Evolutionary conservation across 2,797 vertebrate species (phyloP).

Genomic region (Apogon hyalosoma): DNA sequence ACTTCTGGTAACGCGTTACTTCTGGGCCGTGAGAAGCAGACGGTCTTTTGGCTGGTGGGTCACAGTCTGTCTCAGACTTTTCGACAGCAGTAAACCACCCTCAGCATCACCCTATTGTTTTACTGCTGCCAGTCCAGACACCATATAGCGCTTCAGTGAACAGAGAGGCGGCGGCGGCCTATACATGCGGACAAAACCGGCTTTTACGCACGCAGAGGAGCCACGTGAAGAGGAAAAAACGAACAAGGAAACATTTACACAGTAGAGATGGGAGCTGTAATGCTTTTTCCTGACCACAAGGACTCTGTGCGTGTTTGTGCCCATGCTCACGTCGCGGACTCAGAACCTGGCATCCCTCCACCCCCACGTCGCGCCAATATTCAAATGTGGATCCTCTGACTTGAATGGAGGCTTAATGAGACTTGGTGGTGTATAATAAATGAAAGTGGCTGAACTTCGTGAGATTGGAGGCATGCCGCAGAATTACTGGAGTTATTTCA

Average conservation of each 20-base stretch:
- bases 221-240: not conserved
- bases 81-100: slow-evolving; percentile 70
- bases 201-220: slow-evolving; percentile 31
- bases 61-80: slow-evolving; percentile 66
- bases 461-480: slow-evolving; percentile 42
- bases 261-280: slow-evolving; percentile 8
- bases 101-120: slow-evolving; percentile 72
- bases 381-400: slow-evolving; percentile 66
- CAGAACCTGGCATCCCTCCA: slow-evolving; percentile 53
- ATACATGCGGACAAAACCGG: not conserved
- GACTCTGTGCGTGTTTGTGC: slow-evolving; percentile 24
- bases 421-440: slow-evolving; percentile 66
- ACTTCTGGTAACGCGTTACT: slow-evolving; percentile 11
- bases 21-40: slow-evolving; percentile 77
- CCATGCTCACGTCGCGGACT: slow-evolving; percentile 5
- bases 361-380: slow-evolving; percentile 74
- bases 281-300: slow-evolving; percentile 11
- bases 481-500: slow-evolving; percentile 36
- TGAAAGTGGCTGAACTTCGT: slow-evolving; percentile 27
- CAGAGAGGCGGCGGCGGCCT: slow-evolving; percentile 16
- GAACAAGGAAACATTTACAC: not conserved
- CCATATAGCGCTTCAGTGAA: slow-evolving; percentile 43
- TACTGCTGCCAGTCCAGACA: slow-evolving; percentile 65
- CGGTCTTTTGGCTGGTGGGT: slow-evolving; percentile 69
- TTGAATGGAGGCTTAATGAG: slow-evolving; percentile 73